Percentiles rank a stretch among this genome's conserved stretches.
Conservation (phyloP, 2,797 vertebrate genomes). For the Gouania willdenowi region DNA sequence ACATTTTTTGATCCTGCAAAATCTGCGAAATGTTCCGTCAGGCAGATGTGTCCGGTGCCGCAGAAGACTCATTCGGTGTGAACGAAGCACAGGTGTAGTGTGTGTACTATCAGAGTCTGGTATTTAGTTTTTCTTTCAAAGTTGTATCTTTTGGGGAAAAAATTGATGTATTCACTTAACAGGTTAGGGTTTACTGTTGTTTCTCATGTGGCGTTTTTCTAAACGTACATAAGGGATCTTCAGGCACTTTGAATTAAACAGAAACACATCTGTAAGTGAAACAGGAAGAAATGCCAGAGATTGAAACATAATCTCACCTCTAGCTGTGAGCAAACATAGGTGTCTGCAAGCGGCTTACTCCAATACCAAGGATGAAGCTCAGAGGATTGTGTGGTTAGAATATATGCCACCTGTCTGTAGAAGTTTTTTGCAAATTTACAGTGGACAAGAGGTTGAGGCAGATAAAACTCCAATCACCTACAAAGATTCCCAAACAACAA, state of each 20-base stretch:
- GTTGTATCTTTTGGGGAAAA: too few species aligned
- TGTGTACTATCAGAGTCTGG: too few species aligned
- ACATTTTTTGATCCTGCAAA: too few species aligned
- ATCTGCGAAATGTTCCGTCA: too few species aligned
- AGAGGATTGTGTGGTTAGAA: neutral
- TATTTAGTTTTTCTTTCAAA: too few species aligned
- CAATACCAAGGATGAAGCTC: neutral
- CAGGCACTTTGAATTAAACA: neutral
- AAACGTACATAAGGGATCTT: too few species aligned
- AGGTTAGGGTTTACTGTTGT: too few species aligned
- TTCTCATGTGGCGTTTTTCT: too few species aligned
- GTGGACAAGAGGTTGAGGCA: neutral
- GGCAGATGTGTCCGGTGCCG: too few species aligned
- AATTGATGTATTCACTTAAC: too few species aligned
- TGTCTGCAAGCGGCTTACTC: neutral
- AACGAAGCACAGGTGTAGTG: too few species aligned
- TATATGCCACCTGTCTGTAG: neutral
- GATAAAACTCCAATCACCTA: conserved; percentile 3
- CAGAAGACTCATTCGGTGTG: too few species aligned
- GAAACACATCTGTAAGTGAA: neutral
- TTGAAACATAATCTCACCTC: conserved; percentile 7
- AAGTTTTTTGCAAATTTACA: neutral
- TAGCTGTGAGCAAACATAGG: neutral
- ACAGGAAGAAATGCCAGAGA: neutral
- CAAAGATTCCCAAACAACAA: conserved; percentile 4